Evolutionary conservation across 2,888 invertebrate species (phyloP), one percentile per base, ranked within the genome.

Genomic region (Leucophenga maculata): DNA sequence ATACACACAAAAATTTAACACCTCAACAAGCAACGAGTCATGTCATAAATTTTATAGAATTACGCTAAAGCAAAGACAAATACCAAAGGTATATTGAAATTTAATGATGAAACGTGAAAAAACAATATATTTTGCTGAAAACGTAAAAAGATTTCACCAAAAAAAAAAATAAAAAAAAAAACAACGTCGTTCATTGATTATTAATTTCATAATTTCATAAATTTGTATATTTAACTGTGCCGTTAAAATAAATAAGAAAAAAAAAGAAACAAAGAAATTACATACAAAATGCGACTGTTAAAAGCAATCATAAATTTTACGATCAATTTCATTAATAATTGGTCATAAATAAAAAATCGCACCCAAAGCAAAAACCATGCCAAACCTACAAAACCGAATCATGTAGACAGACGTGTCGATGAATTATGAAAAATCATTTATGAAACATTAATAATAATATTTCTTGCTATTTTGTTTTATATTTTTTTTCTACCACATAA

Each of bases 311-410:
- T 86, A 86, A 86, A 81, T 83, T 85, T 77, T 77, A 85, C 81
- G 82, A 84, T 83, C 84, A 84, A 85, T 84, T 85, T 78, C 73
- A 76, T 79, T 85, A 85, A 82, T 83, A 85, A 85, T 73, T 72
- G 67, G 67, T 74, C 72, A 79, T 82, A 79, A 77, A 77, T 78
- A 69, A 69, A 16, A 26, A 62, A 67, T 20, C 64, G 20, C 26
- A 54, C 54, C 66, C 66, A 66, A 44, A 44, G 22, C 55, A n/a
- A 55, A 16, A 68, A 60, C 14, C 26, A 69, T 31, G 31, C 60
- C 55, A 6, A 31, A 50, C 50, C 50, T 50, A 50, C 50, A 50
- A 50, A 50, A 50, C 16, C 1, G 26, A 55, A 6, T 6, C 26
- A 32, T 14, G 16, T 31, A 52, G 18, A 20, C 6, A 13, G 26